Evolutionary conservation across 2,113 vertebrate genomes (phyloP).

Genomic region (Scartelaos histophorus): DNA sequence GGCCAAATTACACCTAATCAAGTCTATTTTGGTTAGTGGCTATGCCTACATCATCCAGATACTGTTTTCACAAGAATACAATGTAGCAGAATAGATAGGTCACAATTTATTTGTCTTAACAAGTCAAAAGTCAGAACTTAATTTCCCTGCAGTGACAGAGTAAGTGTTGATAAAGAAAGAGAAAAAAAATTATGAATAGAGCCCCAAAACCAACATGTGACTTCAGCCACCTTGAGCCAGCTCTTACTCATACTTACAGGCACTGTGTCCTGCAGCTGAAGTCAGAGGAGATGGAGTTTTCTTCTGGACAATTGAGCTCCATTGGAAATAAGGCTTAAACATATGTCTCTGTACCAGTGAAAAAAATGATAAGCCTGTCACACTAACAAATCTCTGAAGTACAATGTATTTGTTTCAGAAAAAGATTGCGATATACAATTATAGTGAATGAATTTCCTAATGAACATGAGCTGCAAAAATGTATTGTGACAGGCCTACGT

Average conservation of each 20-base stretch:
- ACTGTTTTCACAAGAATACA: neutral
- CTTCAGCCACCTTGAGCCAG: neutral
- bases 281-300: neutral
- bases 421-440: neutral
- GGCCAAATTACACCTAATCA: slow-evolving; percentile 1
- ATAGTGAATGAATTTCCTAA: neutral
- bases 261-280: neutral
- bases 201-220: slow-evolving; percentile 4
- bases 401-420: neutral
- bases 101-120: neutral
- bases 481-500: no score
- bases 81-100: no score
- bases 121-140: neutral
- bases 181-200: neutral
- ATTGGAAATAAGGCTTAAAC: no score
- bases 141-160: neutral
- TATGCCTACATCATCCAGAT: neutral
- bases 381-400: neutral
- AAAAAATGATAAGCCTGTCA: neutral
- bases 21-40: neutral
- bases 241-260: neutral
- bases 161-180: slow-evolving; percentile 6
- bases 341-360: no score
- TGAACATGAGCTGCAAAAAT: neutral
- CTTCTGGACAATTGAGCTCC: no score